Percentiles rank a stretch among this genome's conserved stretches.
These are phyloP conservation scores for Portevinia maculata DNA, from an alignment of 2,888 invertebrate genomes.

Conservation along the genomic window DNA sequence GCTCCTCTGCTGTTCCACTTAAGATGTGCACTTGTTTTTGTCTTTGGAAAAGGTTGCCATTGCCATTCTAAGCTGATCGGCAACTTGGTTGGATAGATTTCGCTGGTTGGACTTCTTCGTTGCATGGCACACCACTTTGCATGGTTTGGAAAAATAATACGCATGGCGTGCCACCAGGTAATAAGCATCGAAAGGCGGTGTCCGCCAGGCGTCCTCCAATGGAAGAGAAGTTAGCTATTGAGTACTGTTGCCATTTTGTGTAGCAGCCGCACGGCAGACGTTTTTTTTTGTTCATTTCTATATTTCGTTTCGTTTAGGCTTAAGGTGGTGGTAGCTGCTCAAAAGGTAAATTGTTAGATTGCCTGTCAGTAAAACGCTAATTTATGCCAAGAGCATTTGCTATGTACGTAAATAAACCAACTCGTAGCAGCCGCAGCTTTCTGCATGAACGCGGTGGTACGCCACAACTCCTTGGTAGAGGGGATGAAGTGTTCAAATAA, in stretches of 20 bases:
- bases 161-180: constrained; percentile 74
- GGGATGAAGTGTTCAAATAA: constrained; percentile 70
- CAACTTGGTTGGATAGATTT: constrained; percentile 69
- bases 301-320: constrained; percentile 68
- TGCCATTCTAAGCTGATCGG: constrained; percentile 64
- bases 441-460: constrained; percentile 37
- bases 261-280: constrained; percentile 31
- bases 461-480: constrained; percentile 27
- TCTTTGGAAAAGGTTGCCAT: constrained; percentile 70
- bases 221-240: constrained; percentile 69
- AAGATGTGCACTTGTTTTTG: constrained; percentile 74
- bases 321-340: constrained; percentile 68
- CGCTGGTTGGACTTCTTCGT: constrained; percentile 60
- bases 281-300: constrained; percentile 64
- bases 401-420: constrained; percentile 26
- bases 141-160: constrained; percentile 72
- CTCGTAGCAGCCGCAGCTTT: constrained; percentile 22
- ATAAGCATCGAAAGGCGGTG: constrained; percentile 74
- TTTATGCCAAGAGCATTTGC: constrained; percentile 72
- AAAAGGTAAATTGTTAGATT: constrained; percentile 74
- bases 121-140: constrained; percentile 68
- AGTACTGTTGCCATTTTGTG: constrained; percentile 73
- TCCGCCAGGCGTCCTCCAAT: constrained; percentile 73
- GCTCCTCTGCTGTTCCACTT: constrained; percentile 56
- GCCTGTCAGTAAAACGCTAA: constrained; percentile 74